Conservation (phyloP, 2,113 vertebrate species). For the Anser cygnoides region DNA sequence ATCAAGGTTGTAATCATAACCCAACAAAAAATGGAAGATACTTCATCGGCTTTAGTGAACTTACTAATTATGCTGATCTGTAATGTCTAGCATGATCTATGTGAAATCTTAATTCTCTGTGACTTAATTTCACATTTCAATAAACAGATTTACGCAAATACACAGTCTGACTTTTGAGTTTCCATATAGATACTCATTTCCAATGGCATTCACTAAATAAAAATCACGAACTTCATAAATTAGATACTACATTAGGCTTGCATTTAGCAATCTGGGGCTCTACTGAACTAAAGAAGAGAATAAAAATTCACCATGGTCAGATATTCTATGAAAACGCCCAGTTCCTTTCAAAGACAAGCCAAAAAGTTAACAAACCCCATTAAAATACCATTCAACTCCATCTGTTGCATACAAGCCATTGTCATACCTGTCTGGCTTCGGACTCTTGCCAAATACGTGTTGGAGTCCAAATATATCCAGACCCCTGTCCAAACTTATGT, state of each 20-base stretch:
- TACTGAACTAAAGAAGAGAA: neutral
- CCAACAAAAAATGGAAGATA: neutral
- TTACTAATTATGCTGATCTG: neutral
- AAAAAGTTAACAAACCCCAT: neutral
- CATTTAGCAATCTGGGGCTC: neutral
- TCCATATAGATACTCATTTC: constrained; percentile 41
- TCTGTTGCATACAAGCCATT: neutral
- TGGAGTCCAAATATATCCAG: neutral
- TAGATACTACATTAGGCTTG: neutral
- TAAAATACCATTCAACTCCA: neutral
- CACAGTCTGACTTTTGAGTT: constrained; percentile 13
- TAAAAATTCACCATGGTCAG: neutral
- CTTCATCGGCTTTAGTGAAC: neutral
- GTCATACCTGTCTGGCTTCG: neutral
- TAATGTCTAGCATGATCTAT: neutral
- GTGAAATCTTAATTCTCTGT: neutral
- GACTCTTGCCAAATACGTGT: neutral
- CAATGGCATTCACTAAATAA: neutral
- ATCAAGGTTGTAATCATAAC: neutral
- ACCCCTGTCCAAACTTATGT: neutral
- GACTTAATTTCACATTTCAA: constrained; percentile 32
- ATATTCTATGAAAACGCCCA: neutral
- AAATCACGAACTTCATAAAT: constrained; percentile 40
- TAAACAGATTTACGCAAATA: constrained; percentile 15
- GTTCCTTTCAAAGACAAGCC: neutral